Conservation (phyloP, 23 tunicate genomes). For the Styela plicata region DNA sequence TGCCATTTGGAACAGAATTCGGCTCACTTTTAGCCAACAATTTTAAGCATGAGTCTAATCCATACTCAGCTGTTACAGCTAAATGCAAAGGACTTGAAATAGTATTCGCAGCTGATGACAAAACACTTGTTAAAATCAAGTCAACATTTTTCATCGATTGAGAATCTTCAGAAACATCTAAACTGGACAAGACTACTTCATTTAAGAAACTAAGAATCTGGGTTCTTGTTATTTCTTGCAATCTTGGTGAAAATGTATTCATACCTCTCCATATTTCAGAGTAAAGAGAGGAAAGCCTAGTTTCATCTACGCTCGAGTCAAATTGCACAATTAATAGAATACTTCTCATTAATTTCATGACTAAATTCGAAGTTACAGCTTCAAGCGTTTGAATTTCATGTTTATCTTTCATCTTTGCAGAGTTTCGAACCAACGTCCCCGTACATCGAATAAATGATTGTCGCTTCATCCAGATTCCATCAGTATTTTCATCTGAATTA, state of each 20-base stretch:
- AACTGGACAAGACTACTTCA: neutral
- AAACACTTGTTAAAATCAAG: neutral
- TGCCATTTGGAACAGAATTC: neutral
- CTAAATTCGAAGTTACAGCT: neutral
- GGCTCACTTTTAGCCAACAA: neutral
- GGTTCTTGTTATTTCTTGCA: constrained; percentile 10
- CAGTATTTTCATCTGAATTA: neutral
- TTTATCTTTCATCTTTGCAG: neutral
- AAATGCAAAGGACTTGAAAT: neutral
- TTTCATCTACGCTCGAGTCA: constrained; percentile 2
- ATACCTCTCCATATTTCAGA: constrained; percentile 12
- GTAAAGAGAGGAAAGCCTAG: neutral
- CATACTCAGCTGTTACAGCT: neutral
- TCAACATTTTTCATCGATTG: neutral
- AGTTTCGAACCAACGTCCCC: constrained; percentile 48
- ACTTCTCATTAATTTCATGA: constrained; percentile 8
- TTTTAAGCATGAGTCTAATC: neutral
- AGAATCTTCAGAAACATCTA: neutral
- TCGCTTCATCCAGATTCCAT: constrained; percentile 35
- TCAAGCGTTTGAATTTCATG: neutral
- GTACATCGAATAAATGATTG: constrained; percentile 53
- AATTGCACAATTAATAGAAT: neutral
- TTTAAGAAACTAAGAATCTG: neutral
- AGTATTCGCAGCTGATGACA: neutral
- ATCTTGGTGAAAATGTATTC: neutral